These are phyloP conservation scores for Andinoacara biseriatus DNA, from an alignment of 2,113 vertebrate genomes.

Conservation along the genomic window DNA sequence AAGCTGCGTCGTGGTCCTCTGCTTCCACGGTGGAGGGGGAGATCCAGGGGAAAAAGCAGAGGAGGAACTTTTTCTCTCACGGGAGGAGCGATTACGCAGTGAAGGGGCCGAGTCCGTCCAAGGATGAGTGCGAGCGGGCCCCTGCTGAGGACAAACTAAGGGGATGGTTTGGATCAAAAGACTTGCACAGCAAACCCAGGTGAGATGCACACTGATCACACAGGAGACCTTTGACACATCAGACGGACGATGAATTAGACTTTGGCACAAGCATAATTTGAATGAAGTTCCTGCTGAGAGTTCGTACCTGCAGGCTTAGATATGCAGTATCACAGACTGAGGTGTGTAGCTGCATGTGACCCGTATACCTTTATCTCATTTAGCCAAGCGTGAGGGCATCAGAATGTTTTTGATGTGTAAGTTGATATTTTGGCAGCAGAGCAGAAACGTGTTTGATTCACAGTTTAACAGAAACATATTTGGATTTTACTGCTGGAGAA, in stretches of 20 bases:
- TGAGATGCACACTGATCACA: conserved; percentile 72
- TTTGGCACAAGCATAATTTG: not conserved
- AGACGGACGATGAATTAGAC: not conserved
- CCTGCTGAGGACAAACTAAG: conserved; percentile 80
- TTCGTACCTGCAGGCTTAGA: not conserved
- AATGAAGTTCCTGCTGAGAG: not conserved
- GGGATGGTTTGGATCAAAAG: conserved; percentile 90
- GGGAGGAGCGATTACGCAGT: conserved; percentile 64
- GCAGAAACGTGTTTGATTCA: not conserved
- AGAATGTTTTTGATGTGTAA: conserved; percentile 25
- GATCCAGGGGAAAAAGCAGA: conserved; percentile 77
- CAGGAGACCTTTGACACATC: rapidly evolving
- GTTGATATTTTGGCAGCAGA: not conserved
- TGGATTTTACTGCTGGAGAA: not conserved
- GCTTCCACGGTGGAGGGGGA: conserved; percentile 24
- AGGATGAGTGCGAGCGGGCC: conserved; percentile 67
- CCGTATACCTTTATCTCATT: not conserved
- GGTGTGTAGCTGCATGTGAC: not conserved
- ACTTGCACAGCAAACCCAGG: conserved; percentile 90
- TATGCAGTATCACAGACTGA: not conserved
- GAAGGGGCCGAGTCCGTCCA: conserved; percentile 65
- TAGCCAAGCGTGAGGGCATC: rapidly evolving
- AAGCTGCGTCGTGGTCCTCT: conserved; percentile 1
- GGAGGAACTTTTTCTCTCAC: conserved; percentile 83
- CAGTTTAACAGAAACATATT: not conserved